Base-by-base conservation (phyloP, 1,140 invertebrate genomes). In the Medauroidea extradentata region DNA sequence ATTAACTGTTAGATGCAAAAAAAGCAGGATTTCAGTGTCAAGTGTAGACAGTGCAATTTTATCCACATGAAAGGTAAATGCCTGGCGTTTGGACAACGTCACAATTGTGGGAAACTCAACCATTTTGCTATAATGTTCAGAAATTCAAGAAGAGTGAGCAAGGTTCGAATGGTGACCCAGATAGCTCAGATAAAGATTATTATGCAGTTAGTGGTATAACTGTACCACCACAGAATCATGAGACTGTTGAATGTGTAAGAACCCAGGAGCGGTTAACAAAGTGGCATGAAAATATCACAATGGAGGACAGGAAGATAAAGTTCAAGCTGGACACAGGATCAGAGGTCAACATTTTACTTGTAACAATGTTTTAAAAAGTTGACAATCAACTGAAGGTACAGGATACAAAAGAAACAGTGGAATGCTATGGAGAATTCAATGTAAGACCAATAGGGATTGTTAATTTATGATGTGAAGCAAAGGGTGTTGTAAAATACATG, bases 51-150 rank as follows among this genome's bases (percentile, higher is more conserved):
- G 52, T 60, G 61, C 50, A 61, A 59, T 38, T 54, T 11, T 8
- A 14, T 18, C 14, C 59, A 65, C 50, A 52, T 50, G 13, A 57
- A 34, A 9, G 42, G 46, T 11, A 18, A 65, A 9, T 66, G 65
- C 48, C 67, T 63, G 23, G 65, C 61, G 16, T 67, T 29, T 58
- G 65, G 64, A 18, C 63, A 21, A 16, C 61, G 63, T 44, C 41
- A 34, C 14, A 57, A 50, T 49, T 63, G 63, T 58, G 41, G 49
- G 11, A 60, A 46, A 19, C 18, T 42, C 21, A 66, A 65, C 11
- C 29, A 34, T 11, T 34, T 34, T 49, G 34, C 57, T 34, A 23
- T 42, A n/a, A 42, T 27, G n/a, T 65, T 62, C 53, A 46, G 24
- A 27, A 13, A 14, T 13, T 53, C 18, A 19, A 5, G 21, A 8